Conservation (phyloP, 2,888 invertebrate genomes). For the Mactromeris polynyma region DNA sequence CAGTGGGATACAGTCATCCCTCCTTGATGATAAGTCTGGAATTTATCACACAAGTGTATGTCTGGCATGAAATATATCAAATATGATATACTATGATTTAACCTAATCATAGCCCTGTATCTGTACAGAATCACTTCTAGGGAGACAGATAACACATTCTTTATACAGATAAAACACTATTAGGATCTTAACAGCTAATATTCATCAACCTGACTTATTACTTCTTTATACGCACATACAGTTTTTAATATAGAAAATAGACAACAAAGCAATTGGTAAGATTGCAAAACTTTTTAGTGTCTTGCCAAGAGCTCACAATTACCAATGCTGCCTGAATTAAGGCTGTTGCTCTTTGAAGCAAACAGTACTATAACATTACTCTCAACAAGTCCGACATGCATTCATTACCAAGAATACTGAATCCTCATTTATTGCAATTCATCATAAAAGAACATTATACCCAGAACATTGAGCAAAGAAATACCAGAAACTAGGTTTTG, state of each 20-base stretch:
- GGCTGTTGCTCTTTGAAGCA: too few relatives aligned
- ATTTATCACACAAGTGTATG: constrained; percentile 5
- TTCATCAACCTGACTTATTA: background rate
- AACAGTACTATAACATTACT: too few relatives aligned
- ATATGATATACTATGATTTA: constrained; percentile 38
- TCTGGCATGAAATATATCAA: constrained; percentile 32
- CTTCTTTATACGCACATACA: background rate
- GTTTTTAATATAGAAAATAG: background rate
- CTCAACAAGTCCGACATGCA: too few relatives aligned
- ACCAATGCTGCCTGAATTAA: too few relatives aligned
- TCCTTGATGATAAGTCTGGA: constrained; percentile 20
- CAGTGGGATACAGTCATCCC: constrained; percentile 1
- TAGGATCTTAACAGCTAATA: constrained; percentile 27
- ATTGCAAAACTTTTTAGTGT: background rate
- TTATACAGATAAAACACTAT: constrained; percentile 26
- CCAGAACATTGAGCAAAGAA: too few relatives aligned
- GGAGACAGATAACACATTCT: constrained; percentile 34
- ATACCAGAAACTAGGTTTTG: background rate
- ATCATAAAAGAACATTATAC: too few relatives aligned
- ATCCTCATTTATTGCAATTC: too few relatives aligned
- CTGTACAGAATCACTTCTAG: constrained; percentile 10
- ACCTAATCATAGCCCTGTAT: constrained; percentile 32
- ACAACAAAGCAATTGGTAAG: background rate
- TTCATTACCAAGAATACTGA: too few relatives aligned
- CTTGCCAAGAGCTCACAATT: too few relatives aligned